These are phyloP conservation scores for Cryptus viduatorius DNA, from an alignment of 2,888 invertebrate genomes.

Conservation along the genomic window DNA sequence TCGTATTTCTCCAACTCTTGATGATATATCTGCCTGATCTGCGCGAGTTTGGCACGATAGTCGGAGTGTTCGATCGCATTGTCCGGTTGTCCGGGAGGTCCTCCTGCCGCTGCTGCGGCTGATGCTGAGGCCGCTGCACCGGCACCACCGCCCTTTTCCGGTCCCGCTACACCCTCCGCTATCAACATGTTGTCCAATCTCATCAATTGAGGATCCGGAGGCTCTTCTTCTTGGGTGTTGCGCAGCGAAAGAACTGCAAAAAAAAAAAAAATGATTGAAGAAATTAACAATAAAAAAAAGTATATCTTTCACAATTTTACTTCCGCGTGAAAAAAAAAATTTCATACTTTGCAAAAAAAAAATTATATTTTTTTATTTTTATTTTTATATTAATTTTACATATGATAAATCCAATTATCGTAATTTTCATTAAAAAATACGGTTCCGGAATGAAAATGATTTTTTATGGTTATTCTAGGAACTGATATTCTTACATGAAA, in stretches of 20 bases:
- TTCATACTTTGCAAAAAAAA: too few relatives aligned
- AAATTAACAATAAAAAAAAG: background rate
- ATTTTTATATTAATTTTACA: too few relatives aligned
- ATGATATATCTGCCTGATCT: slow-evolving; percentile 99
- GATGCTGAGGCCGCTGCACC: slow-evolving; percentile 96
- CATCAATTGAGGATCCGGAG: slow-evolving; percentile 99
- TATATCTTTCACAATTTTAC: background rate
- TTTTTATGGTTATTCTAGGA: too few relatives aligned
- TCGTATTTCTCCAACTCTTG: slow-evolving; percentile 99
- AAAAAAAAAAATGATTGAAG: slow-evolving; percentile 17
- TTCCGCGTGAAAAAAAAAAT: too few relatives aligned
- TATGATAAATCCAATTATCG: too few relatives aligned
- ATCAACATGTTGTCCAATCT: slow-evolving; percentile 99
- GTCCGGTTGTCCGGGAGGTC: slow-evolving; percentile 92
- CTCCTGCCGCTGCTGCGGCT: slow-evolving; percentile 91
- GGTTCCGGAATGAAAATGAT: too few relatives aligned
- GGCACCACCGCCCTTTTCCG: slow-evolving; percentile 96
- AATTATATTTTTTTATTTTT: too few relatives aligned
- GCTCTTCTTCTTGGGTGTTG: slow-evolving; percentile 99
- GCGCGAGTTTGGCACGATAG: slow-evolving; percentile 98
- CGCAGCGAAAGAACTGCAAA: slow-evolving; percentile 94
- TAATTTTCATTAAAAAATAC: too few relatives aligned
- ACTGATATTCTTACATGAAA: too few relatives aligned
- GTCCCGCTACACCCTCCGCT: slow-evolving; percentile 99
- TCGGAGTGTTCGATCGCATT: slow-evolving; percentile 99